phyloP scores from a whole-genome alignment of 2,113 vertebrate genomes.

The Peromyscus leucopus region DNA sequence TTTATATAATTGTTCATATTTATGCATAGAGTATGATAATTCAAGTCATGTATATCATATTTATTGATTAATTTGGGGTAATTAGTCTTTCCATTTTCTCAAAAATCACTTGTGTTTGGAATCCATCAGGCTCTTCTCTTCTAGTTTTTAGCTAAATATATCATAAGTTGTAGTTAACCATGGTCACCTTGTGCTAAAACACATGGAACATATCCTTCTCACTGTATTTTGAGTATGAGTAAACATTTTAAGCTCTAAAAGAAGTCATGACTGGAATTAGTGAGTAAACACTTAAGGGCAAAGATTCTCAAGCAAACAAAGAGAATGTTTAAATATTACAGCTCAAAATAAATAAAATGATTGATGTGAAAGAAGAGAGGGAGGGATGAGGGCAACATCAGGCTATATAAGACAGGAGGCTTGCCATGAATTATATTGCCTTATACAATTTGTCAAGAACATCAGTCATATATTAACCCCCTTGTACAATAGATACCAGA shows the following conservation, averaged over 20 bases:
- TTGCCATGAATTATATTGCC: neutral
- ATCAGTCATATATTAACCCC: neutral
- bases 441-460: neutral
- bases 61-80: neutral
- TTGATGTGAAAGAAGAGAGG: neutral
- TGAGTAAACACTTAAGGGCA: neutral
- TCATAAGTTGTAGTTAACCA: neutral
- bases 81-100: neutral
- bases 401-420: neutral
- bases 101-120: neutral
- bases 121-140: neutral
- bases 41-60: neutral
- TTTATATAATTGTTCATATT: neutral
- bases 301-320: neutral
- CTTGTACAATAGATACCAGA: neutral
- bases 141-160: neutral
- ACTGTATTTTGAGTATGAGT: neutral
- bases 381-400: neutral
- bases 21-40: neutral
- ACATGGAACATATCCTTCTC: no score
- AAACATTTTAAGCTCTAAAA: neutral
- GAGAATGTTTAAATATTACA: neutral
- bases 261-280: neutral
- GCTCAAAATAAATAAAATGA: neutral
- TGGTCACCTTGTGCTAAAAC: neutral